phyloP scores from a whole-genome alignment of 2,797 vertebrate genomes.

The Ibycter americanus region DNA sequence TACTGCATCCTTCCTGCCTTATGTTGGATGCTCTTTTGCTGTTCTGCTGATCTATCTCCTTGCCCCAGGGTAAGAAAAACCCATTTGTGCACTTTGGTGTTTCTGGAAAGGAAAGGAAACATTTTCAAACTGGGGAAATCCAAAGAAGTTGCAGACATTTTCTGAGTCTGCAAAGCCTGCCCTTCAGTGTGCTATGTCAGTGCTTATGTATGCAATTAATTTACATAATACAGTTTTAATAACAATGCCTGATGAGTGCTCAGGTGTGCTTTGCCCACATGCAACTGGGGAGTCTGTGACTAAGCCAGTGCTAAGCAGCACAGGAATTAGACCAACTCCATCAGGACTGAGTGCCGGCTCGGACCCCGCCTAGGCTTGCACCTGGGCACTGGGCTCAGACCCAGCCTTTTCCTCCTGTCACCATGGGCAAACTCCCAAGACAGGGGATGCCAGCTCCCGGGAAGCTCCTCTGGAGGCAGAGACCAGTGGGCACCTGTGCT shows the following conservation, averaged over 20 bases:
- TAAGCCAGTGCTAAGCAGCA: background rate
- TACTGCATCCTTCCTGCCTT: background rate
- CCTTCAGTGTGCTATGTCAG: background rate
- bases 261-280: background rate
- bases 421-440: rapidly evolving
- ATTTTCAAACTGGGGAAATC: background rate
- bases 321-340: background rate
- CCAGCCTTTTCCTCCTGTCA: background rate
- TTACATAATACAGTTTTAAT: background rate
- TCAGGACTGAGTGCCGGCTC: rapidly evolving
- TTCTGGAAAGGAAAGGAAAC: background rate
- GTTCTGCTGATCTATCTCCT: background rate
- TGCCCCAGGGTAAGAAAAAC: background rate
- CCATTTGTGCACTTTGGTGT: background rate
- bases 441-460: rapidly evolving
- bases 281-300: background rate
- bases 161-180: background rate
- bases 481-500: rapidly evolving
- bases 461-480: background rate
- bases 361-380: background rate
- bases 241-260: background rate
- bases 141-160: background rate
- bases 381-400: rapidly evolving
- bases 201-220: background rate
- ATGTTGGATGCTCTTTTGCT: background rate